Percentiles rank a stretch among this genome's conserved stretches.
These are phyloP conservation scores for Muraenolepis orangiensis DNA, from an alignment of 2,797 vertebrate species.

Conservation along the genomic window DNA sequence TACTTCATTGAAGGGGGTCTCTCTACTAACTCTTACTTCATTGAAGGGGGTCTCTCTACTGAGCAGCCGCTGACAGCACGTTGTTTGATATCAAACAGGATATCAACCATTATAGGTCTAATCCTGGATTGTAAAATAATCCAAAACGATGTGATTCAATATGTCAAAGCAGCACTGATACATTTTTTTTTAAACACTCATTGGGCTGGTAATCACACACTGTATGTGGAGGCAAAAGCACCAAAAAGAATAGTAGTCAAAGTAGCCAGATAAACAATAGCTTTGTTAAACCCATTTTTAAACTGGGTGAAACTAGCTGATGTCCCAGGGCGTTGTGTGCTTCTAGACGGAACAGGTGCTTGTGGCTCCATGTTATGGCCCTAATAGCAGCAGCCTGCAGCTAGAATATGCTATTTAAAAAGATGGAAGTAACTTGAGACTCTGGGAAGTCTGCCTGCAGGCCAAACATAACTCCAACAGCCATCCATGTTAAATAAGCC, in stretches of 20 bases:
- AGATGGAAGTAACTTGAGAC: constrained; percentile 72
- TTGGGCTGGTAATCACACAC: not conserved
- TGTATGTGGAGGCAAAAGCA: not conserved
- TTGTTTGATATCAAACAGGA: not conserved
- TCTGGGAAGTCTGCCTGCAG: constrained; percentile 55
- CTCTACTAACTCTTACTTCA: too few relatives aligned
- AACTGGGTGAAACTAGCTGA: not conserved
- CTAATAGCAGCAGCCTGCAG: constrained; percentile 44
- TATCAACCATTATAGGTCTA: not conserved
- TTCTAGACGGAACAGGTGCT: constrained; percentile 22
- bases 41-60: too few relatives aligned
- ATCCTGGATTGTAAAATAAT: not conserved
- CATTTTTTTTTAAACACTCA: not conserved
- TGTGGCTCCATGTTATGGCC: constrained; percentile 19
- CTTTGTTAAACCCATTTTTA: not conserved
- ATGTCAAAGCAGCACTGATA: not conserved
- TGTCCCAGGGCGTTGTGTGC: constrained; percentile 17
- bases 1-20: too few relatives aligned
- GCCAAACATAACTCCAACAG: constrained; percentile 57
- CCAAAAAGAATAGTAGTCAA: not conserved
- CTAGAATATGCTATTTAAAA: constrained; percentile 74
- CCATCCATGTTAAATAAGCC: constrained; percentile 36
- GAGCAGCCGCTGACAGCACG: not conserved
- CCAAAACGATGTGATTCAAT: not conserved
- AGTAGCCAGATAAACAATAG: not conserved